Percentiles rank a stretch among this genome's conserved stretches.
Evolutionary conservation across 2,888 invertebrate species (phyloP).

Genomic region (Conistra vaccinii): DNA sequence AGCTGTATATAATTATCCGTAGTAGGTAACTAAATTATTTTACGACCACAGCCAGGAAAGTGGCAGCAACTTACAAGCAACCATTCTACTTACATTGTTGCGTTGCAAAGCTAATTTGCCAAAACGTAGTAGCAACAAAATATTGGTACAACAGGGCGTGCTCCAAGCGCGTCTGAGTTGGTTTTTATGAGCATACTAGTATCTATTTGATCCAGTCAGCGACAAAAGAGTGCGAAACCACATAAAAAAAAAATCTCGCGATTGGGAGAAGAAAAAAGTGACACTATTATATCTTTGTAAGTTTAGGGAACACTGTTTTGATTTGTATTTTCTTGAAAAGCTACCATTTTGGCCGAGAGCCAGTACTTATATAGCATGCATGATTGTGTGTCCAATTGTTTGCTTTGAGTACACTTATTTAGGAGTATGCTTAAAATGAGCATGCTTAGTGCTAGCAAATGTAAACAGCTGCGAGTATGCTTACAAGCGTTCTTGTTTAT

Average conservation of each 20-base stretch:
- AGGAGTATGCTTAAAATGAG: too few species aligned
- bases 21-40: constrained; percentile 19
- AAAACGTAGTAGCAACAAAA: constrained; percentile 21
- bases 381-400: too few species aligned
- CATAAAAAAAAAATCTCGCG: not conserved
- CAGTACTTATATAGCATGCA: not conserved
- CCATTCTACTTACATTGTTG: constrained; percentile 19
- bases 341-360: not conserved
- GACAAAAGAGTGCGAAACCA: too few species aligned
- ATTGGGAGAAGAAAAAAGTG: not conserved
- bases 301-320: too few species aligned
- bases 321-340: not conserved
- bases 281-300: not conserved
- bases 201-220: not conserved
- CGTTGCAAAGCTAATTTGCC: constrained; percentile 1
- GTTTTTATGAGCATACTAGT: not conserved
- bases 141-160: not conserved
- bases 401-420: too few species aligned
- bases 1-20: not conserved
- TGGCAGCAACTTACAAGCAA: not conserved
- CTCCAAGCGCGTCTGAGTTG: not conserved
- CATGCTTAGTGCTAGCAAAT: too few species aligned
- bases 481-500: too few species aligned
- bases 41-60: constrained; percentile 16
- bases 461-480: too few species aligned